Percentiles rank a stretch among this genome's conserved stretches.
Conservation (phyloP, 2,888 invertebrate species). For the Drosophila fungiperda region DNA sequence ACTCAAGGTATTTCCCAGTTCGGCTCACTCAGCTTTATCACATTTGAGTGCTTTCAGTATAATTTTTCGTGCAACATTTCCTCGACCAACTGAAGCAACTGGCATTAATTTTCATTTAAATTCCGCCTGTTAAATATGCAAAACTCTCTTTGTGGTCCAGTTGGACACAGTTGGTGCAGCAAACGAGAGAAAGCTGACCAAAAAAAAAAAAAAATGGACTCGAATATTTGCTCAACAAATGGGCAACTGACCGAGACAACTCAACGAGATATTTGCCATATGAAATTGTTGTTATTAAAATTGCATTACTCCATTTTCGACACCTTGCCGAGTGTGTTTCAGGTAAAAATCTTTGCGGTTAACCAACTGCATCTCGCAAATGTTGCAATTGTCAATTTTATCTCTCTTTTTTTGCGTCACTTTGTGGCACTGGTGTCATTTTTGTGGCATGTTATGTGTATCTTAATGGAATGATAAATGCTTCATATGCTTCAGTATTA, state of each 20-base stretch:
- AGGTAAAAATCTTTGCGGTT: slow-evolving; percentile 40
- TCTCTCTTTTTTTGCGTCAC: neutral
- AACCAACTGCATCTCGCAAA: slow-evolving; percentile 14
- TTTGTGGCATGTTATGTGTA: slow-evolving; percentile 29
- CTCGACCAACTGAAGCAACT: slow-evolving; percentile 35
- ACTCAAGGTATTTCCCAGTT: neutral
- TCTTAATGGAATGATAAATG: slow-evolving; percentile 13
- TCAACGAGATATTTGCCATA: slow-evolving; percentile 47
- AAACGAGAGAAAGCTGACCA: neutral
- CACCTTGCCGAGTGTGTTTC: slow-evolving; percentile 46
- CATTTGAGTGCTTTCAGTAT: slow-evolving; percentile 3
- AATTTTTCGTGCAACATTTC: slow-evolving; percentile 32
- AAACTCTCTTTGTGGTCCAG: slow-evolving; percentile 44
- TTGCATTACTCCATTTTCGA: slow-evolving; percentile 65
- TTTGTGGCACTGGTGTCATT: slow-evolving; percentile 10
- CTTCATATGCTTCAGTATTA: neutral
- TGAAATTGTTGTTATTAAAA: slow-evolving; percentile 65
- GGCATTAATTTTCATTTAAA: slow-evolving; percentile 76
- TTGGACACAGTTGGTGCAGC: neutral
- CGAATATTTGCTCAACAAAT: slow-evolving; percentile 7
- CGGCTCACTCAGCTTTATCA: neutral
- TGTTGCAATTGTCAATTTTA: slow-evolving; percentile 10
- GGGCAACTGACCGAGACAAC: slow-evolving; percentile 31
- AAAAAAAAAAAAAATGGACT: neutral
- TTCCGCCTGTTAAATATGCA: slow-evolving; percentile 61